Percentiles rank a stretch among this genome's conserved stretches.
phyloP scores from a whole-genome alignment of 2,797 vertebrate species.

The Gymnopithys bicolor region DNA sequence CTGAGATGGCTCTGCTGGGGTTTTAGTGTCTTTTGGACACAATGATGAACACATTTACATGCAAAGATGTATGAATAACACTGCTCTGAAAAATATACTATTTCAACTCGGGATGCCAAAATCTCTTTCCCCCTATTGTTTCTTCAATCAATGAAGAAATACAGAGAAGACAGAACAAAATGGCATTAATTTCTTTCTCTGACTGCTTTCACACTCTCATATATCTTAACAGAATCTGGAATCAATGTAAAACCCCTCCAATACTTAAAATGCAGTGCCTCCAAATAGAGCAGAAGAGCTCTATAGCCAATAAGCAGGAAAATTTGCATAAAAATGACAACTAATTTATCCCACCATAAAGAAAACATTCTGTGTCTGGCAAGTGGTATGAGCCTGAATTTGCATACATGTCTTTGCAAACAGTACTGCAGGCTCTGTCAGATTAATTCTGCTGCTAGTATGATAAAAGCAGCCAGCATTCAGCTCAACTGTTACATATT shows the following conservation, averaged over 20 bases:
- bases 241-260: not conserved
- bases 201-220: not conserved
- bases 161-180: not conserved
- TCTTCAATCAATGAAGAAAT: not conserved
- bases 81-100: not conserved
- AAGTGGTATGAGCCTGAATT: slow-evolving; percentile 23
- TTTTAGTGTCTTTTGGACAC: not conserved
- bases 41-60: not conserved
- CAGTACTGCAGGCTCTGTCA: slow-evolving; percentile 8
- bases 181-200: not conserved
- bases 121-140: not conserved
- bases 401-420: slow-evolving; percentile 5
- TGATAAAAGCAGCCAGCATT: slow-evolving; percentile 28
- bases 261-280: not conserved
- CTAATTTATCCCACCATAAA: slow-evolving; percentile 38
- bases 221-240: not conserved
- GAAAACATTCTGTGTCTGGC: slow-evolving; percentile 43
- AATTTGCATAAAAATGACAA: slow-evolving; percentile 63
- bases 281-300: not conserved
- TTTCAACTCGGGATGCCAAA: not conserved
- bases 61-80: not conserved
- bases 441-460: not conserved
- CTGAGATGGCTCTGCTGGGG: not conserved
- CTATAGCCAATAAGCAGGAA: not conserved
- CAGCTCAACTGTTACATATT: not conserved